Evolutionary conservation across 2,888 invertebrate species (phyloP).

Genomic region (Apodemia mormo): DNA sequence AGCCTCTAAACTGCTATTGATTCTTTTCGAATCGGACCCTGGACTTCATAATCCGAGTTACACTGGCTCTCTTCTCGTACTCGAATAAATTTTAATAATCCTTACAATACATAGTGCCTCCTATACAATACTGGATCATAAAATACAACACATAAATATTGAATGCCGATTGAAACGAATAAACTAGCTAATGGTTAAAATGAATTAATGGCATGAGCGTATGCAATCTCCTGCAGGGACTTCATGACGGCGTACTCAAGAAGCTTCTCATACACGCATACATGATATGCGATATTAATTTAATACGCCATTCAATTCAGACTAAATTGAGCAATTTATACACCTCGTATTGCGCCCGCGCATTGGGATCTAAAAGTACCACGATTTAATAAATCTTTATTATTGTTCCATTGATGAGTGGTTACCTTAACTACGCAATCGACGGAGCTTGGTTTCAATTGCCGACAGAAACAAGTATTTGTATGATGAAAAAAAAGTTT

Average conservation of each 20-base stretch:
- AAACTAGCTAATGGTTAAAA: slow-evolving; percentile 25
- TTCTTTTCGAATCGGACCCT: too few relatives aligned
- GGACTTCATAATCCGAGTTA: too few relatives aligned
- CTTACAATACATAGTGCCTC: background rate
- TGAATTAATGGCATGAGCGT: slow-evolving; percentile 38
- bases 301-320: slow-evolving; percentile 66
- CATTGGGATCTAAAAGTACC: slow-evolving; percentile 38
- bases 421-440: too few relatives aligned
- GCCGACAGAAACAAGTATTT: too few relatives aligned
- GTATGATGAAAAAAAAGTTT: too few relatives aligned
- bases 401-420: too few relatives aligned
- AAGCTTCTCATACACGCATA: slow-evolving; percentile 51
- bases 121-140: background rate
- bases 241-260: slow-evolving; percentile 58
- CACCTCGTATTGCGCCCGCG: slow-evolving; percentile 48
- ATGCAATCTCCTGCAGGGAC: slow-evolving; percentile 50
- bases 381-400: slow-evolving; percentile 38
- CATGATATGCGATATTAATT: slow-evolving; percentile 64
- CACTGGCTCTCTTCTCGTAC: too few relatives aligned
- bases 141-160: slow-evolving; percentile 19
- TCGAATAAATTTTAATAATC: background rate
- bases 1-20: too few relatives aligned
- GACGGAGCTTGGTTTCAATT: too few relatives aligned
- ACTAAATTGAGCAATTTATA: slow-evolving; percentile 78
- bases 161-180: slow-evolving; percentile 27